Conservation (phyloP, 2,888 invertebrate species). For the Charanyca ferruginea region DNA sequence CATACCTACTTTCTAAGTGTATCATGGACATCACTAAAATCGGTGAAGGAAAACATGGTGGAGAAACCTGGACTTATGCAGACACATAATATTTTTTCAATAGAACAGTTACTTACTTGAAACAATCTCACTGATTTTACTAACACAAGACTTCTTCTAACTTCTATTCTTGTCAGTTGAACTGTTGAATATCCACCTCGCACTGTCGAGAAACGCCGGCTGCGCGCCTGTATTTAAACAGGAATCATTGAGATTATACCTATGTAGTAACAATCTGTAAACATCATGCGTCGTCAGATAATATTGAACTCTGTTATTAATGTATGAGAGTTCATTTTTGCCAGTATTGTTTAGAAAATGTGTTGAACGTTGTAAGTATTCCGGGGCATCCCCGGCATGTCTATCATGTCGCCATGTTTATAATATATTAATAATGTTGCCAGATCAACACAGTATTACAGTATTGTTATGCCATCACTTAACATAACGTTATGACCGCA, state of each 20-base stretch:
- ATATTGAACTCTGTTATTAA: neutral
- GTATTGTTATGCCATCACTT: too few relatives aligned
- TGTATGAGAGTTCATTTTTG: neutral
- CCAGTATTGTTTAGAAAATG: neutral
- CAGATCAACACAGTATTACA: too few relatives aligned
- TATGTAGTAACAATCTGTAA: neutral
- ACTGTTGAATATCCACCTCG: too few relatives aligned
- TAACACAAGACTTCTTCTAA: neutral
- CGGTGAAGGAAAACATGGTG: too few relatives aligned
- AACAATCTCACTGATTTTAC: neutral
- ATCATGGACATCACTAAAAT: too few relatives aligned
- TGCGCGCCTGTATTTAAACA: neutral
- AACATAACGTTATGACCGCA: too few relatives aligned
- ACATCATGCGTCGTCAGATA: neutral
- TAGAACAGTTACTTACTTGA: neutral
- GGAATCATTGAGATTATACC: neutral
- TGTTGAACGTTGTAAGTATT: neutral
- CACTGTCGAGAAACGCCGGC: neutral
- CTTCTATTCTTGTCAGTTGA: neutral
- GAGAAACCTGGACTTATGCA: too few relatives aligned
- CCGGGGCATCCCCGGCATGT: neutral
- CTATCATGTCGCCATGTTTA: too few relatives aligned
- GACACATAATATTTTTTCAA: neutral
- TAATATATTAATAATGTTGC: too few relatives aligned
- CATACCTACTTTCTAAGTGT: too few relatives aligned